phyloP scores from a whole-genome alignment of 2,113 vertebrate species.

The Grus americana region DNA sequence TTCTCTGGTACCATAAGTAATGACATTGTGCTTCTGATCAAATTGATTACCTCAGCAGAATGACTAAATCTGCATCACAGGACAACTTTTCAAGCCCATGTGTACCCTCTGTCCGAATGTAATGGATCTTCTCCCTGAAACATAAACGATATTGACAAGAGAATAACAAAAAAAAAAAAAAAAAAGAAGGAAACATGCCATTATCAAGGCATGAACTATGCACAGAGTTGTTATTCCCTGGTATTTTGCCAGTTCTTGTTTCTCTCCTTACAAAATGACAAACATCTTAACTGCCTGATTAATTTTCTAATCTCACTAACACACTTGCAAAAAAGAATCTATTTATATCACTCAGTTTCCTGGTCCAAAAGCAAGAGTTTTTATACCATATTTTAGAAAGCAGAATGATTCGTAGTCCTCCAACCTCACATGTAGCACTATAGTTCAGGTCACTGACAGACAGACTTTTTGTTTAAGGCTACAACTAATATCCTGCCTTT shows the following conservation, averaged over 20 bases:
- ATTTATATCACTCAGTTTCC: neutral
- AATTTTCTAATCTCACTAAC: neutral
- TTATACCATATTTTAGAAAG: neutral
- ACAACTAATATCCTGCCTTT: neutral
- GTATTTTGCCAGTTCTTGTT: neutral
- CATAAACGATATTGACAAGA: neutral
- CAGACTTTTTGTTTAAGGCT: neutral
- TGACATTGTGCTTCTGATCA: neutral
- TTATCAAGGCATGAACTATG: neutral
- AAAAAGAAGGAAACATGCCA: neutral
- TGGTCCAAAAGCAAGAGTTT: neutral
- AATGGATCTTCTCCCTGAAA: constrained; percentile 97
- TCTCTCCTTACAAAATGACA: neutral
- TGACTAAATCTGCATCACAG: constrained; percentile 96
- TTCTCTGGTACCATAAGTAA: neutral
- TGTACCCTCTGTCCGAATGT: constrained; percentile 92
- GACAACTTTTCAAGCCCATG: constrained; percentile 95
- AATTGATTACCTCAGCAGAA: constrained; percentile 88
- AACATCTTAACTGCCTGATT: neutral
- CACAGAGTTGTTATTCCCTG: neutral
- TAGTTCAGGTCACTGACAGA: neutral
- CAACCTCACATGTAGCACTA: neutral
- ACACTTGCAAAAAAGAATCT: neutral
- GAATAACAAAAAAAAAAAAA: neutral
- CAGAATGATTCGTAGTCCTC: neutral